Conservation (phyloP, 2,113 vertebrate species). For the Carassius carassius region DNA sequence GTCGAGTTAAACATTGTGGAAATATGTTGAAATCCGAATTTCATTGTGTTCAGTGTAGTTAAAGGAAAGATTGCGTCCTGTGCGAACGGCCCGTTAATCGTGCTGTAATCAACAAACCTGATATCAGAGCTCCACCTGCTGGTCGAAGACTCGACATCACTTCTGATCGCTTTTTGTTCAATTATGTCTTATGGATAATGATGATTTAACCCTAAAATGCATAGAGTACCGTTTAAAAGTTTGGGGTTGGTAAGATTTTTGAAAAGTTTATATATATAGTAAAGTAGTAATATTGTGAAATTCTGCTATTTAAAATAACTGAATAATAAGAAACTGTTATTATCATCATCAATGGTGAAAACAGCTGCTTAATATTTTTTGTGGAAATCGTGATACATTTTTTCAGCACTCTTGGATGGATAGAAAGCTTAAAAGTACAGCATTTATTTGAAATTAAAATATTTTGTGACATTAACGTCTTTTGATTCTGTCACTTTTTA, state of each 20-base stretch:
- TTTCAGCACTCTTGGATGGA: not conserved
- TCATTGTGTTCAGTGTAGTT: not conserved
- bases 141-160: not conserved
- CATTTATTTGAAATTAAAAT: not conserved
- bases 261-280: too few relatives aligned
- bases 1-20: not conserved
- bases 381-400: not conserved
- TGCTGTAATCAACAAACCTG: not conserved
- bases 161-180: not conserved
- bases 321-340: too few relatives aligned
- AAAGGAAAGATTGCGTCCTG: not conserved
- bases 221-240: not conserved
- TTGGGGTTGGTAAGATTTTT: not conserved
- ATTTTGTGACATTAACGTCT: too few relatives aligned
- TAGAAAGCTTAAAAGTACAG: not conserved
- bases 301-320: too few relatives aligned
- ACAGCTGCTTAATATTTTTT: not conserved
- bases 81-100: not conserved
- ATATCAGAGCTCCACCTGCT: slow-evolving; percentile 14
- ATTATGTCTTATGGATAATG: not conserved
- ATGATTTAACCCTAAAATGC: not conserved
- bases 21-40: not conserved
- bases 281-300: too few relatives aligned
- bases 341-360: too few relatives aligned
- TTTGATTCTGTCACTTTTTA: too few relatives aligned